Evolutionary conservation across 2,888 invertebrate genomes (phyloP), one percentile per base, ranked within the genome.

Genomic region (Drosophila parthenogenetica): DNA sequence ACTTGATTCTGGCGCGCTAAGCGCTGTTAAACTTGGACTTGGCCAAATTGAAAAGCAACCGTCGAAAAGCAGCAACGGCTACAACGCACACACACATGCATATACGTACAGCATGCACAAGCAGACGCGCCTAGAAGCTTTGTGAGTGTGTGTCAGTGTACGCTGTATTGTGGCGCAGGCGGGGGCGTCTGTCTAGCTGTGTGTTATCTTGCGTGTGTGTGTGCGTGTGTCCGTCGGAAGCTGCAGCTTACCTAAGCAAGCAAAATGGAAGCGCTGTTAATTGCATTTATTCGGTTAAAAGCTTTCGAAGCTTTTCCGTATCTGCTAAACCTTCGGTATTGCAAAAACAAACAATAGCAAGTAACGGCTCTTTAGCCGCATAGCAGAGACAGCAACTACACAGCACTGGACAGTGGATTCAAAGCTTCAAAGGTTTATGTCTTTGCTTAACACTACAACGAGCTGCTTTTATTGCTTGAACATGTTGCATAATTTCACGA

Each of bases 1-100:
- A 86, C 89, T 89, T 86, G 89, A 89, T 86, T 86, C 86, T 89
- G 89, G 86, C 89, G 87, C 85, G 87, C 65, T 79, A 79, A 79
- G 82, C 87, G 77, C 70, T 87, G 89, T 83, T 89, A 89, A 86
- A 89, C 89, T 88, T 89, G 84, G 87, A 86, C 89, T 86, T 89
- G 89, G 89, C 79, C 79, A 88, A 85, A 86, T 77, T 69, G 64
- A 79, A 84, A 76, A 74, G 77, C 82, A 75, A 69, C 77, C 80
- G 74, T 68, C 73, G 29, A 78, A 65, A 63, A 55, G 57, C 77
- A 59, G 54, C 51, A 48, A 45, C 54, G n/a, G 46, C 43, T 7
- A 53, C 77, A 58, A 35, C 8, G 19, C n/a, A 37, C 40, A 22
- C 35, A 59, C 14, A 32, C 45, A 40, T 37, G 10, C 17, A 37